Conservation (phyloP, 1,140 invertebrate genomes). For the Temnothorax nylanderi region DNA sequence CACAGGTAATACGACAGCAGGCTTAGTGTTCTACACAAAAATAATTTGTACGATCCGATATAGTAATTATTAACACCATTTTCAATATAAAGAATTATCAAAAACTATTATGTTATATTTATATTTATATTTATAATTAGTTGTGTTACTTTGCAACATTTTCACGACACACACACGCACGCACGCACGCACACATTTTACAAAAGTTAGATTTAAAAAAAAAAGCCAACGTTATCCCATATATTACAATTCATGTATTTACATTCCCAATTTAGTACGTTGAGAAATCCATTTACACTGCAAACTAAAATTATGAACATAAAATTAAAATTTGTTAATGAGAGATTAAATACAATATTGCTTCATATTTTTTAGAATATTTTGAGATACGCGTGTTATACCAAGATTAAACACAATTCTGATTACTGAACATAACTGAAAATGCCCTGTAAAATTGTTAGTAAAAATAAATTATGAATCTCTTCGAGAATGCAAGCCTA, state of each 20-base stretch:
- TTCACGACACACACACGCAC: not conserved
- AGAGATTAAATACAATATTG: not conserved
- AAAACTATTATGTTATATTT: not conserved
- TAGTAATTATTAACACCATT: constrained; percentile 16
- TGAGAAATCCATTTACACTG: not conserved
- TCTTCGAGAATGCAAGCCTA: not conserved
- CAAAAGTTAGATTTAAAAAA: not conserved
- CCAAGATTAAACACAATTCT: not conserved
- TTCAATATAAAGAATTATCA: constrained; percentile 27
- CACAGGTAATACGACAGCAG: constrained; percentile 87
- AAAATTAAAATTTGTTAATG: not conserved
- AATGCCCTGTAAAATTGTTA: not conserved
- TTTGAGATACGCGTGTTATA: not conserved
- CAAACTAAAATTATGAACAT: not conserved
- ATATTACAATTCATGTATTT: not conserved
- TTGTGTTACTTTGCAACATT: not conserved
- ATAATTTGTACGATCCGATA: constrained; percentile 30
- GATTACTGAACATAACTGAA: not conserved
- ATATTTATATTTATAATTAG: constrained; percentile 1
- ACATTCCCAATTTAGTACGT: not conserved
- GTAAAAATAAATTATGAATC: not conserved
- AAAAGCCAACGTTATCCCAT: not conserved
- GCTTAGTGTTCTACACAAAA: constrained; percentile 86
- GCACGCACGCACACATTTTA: not conserved
- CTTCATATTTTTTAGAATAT: not conserved